Base-by-base conservation (phyloP, 2,113 vertebrate species). In the Leucosticte australis region DNA sequence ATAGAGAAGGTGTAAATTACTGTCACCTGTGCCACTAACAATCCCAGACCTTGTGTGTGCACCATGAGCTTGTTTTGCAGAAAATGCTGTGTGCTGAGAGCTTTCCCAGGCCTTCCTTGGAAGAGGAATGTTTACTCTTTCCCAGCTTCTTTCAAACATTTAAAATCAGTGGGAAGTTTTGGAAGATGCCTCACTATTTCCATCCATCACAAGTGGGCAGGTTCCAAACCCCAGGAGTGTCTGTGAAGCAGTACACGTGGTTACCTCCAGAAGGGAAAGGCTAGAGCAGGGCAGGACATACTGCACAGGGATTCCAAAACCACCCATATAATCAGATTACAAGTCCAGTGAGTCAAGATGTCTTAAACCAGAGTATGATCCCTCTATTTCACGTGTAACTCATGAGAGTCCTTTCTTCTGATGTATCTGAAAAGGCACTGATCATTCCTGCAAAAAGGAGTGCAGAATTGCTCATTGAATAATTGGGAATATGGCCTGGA, bases 311-410 rank as follows among this genome's bases (percentile, higher is more conserved):
- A 68, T 86, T 89, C 88, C 86, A 92, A 89, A 93, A 90, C 57
- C 92, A 81, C 69, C 56, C 35, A 0, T 76, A 13, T 93, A 89
- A 92, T 93, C 77, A 96, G 95, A 89, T 94, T 96, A 90, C 77
- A 75, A 83, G 10, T 69, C 74, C 67, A 77, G 39, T 77, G 88
- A 96, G 83, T 94, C 94, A 96, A 52, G 73, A 89, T 94, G 69
- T 87, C 57, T 86, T 80, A 93, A 94, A 44, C 26, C 80, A 20
- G 57, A 87, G 69, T 75, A 39, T 84, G 93, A 96, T 68, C 73
- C 80, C 33, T 8, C 85, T 90, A 11, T 92, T 95, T 89, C 90
- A 90, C 82, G 49, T 65, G 49, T 84, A 96, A 87, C 73, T 84
- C 39, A 11, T 71, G 49, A 57, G 49, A 46, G 74, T 90, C 47